Conservation (phyloP, 2,797 vertebrate genomes). For the Chelon labrosus region DNA sequence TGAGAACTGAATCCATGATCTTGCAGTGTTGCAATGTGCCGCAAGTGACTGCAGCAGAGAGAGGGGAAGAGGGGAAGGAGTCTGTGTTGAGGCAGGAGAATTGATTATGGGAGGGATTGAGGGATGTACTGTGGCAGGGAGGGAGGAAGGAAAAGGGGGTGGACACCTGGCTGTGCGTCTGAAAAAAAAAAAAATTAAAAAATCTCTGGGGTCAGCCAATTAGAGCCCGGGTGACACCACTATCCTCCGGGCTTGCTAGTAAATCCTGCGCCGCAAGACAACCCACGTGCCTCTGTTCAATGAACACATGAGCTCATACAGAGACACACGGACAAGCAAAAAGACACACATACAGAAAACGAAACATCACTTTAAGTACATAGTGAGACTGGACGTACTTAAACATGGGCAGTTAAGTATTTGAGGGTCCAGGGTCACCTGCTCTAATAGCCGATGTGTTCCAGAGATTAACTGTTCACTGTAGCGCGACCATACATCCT, state of each 20-base stretch:
- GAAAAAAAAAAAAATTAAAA: constrained; percentile 47
- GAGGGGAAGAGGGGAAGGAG: constrained; percentile 29
- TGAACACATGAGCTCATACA: constrained; percentile 46
- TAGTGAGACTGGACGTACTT: background rate
- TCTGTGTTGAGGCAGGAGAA: constrained; percentile 66
- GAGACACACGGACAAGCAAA: constrained; percentile 16
- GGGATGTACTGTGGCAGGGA: constrained; percentile 52
- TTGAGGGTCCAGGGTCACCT: constrained; percentile 3
- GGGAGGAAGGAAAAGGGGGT: constrained; percentile 31
- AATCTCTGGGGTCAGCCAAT: constrained; percentile 78
- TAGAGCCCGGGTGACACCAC: constrained; percentile 70
- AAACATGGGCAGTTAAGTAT: constrained; percentile 11
- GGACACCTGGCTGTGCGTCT: constrained; percentile 60
- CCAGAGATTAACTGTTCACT: background rate
- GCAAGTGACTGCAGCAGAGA: constrained; percentile 67
- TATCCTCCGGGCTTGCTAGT: constrained; percentile 57
- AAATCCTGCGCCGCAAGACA: constrained; percentile 71
- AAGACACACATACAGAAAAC: background rate
- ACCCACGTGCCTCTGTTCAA: constrained; percentile 59
- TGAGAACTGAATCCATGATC: constrained; percentile 51
- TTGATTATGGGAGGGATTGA: constrained; percentile 72
- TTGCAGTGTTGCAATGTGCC: constrained; percentile 69
- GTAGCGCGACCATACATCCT: background rate
- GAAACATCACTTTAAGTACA: background rate
- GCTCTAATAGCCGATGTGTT: constrained; percentile 8